phyloP scores from a whole-genome alignment of 1,140 invertebrate genomes.

The Phymastichus coffea region DNA sequence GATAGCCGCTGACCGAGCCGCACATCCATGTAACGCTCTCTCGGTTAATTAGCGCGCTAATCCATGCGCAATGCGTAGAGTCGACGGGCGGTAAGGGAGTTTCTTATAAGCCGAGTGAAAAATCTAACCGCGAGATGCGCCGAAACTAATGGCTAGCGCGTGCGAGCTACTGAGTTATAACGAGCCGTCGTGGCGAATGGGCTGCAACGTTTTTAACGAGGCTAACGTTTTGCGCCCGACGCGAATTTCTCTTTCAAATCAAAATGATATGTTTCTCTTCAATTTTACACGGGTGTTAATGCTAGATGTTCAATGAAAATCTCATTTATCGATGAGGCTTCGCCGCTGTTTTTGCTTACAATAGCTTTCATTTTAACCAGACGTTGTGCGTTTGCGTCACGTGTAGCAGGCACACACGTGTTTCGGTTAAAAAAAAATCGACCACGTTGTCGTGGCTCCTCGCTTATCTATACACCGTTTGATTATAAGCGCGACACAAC shows the following conservation, averaged over 20 bases:
- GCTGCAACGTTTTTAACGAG: too few species aligned
- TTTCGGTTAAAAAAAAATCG: too few species aligned
- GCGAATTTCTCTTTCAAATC: too few species aligned
- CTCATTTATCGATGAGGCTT: not conserved
- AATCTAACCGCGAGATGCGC: constrained; percentile 4
- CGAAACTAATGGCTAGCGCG: constrained; percentile 1
- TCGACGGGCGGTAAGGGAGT: not conserved
- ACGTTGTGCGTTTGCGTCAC: too few species aligned
- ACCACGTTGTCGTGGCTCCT: not conserved
- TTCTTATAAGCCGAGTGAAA: not conserved
- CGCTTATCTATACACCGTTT: constrained; percentile 1
- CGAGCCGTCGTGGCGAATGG: not conserved
- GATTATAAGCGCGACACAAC: not conserved
- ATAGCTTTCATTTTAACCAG: too few species aligned
- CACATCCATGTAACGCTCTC: too few species aligned
- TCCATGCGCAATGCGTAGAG: not conserved
- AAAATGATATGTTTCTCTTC: too few species aligned
- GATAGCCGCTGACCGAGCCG: constrained; percentile 7
- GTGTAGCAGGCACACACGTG: too few species aligned
- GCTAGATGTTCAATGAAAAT: too few species aligned
- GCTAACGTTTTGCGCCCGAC: too few species aligned
- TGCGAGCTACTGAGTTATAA: not conserved
- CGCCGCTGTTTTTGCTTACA: not conserved
- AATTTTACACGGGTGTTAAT: too few species aligned
- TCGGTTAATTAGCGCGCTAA: too few species aligned